Evolutionary conservation across 2,113 vertebrate genomes (phyloP), one percentile per base, ranked within the genome.

Genomic region (Labeo catla): DNA sequence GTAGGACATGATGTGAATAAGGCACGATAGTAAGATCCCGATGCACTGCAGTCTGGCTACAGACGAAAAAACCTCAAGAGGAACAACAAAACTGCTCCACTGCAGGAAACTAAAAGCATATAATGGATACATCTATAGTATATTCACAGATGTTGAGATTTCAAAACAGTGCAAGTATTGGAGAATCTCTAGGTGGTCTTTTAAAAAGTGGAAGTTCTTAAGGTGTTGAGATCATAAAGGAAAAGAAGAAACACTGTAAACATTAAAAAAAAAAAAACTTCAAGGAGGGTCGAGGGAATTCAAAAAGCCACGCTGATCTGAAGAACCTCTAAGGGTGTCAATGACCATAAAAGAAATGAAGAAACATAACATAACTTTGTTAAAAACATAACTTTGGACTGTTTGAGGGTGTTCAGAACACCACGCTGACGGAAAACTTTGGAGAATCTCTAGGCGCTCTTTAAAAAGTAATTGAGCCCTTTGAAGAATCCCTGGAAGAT

Each of bases 11-110:
- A 15, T 12, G 63, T 34, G 80, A 82, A 82, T 52, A 70, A 52
- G 63, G 2, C 47, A 82, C 52, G 47, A 12, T 59, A 45, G 36
- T n/a, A 61, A 61, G 54, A 39, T 21, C 47, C 63, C 39, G 47
- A 68, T n/a, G 49, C 63, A 70, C 47, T 50, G 63, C 61, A 88
- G 86, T 81, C 52, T 74, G 36, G 19, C 16, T 79, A n/a, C n/a
- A 15, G 21, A 61, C 43, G 10, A 34, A 12, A 57, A 13, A 39
- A 45, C 36, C 68, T 10, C 39, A 72, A 49, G 43, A 74, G 19
- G 39, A 45, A 76, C 11, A n/a, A 28, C n/a, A 50, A 49, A 47
- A 23, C 45, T 11, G 4, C 21, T 77, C 23, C 74, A 76, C 74
- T 54, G 49, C 13, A 76, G 74, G 49, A 76, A 23, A 76, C 43